Conservation (phyloP, 2,113 vertebrate genomes). For the Corapipo altera region DNA sequence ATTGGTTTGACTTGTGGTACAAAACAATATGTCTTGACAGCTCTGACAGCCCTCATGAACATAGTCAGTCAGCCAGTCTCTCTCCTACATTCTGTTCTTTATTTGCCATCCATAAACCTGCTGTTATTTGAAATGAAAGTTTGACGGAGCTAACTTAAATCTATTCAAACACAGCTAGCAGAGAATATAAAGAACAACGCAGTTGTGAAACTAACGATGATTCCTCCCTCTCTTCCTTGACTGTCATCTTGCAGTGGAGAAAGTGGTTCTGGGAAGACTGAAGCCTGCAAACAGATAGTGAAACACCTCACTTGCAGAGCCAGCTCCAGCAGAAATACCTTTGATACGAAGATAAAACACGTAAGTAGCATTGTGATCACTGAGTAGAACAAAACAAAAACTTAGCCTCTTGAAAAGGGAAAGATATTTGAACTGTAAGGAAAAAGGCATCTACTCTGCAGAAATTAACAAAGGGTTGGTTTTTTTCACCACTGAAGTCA, state of each 20-base stretch:
- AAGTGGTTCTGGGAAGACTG: constrained; percentile 92
- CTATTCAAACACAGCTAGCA: not conserved
- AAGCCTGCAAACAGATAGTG: constrained; percentile 89
- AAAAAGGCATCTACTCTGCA: not conserved
- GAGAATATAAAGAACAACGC: not conserved
- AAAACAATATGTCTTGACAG: not conserved
- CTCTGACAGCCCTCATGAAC: not conserved
- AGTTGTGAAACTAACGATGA: not conserved
- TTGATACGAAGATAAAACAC: constrained; percentile 86
- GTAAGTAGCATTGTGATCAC: constrained; percentile 75
- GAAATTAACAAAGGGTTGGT: not conserved
- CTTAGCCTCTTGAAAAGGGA: not conserved
- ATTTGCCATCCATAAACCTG: not conserved
- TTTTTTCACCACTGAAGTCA: not conserved
- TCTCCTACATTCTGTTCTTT: not conserved
- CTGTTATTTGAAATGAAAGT: not conserved
- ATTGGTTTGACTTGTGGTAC: not conserved
- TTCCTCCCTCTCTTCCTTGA: not conserved
- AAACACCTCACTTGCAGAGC: constrained; percentile 85
- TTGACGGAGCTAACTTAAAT: not conserved
- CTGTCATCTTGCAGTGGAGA: constrained; percentile 80
- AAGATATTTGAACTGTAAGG: not conserved
- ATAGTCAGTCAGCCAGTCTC: not conserved
- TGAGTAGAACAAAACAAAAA: not conserved
- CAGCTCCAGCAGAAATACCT: constrained; percentile 70